These are phyloP conservation scores for Astreopora myriophthalma DNA, from an alignment of 64 coral and sea anemone species.

Conservation along the genomic window DNA sequence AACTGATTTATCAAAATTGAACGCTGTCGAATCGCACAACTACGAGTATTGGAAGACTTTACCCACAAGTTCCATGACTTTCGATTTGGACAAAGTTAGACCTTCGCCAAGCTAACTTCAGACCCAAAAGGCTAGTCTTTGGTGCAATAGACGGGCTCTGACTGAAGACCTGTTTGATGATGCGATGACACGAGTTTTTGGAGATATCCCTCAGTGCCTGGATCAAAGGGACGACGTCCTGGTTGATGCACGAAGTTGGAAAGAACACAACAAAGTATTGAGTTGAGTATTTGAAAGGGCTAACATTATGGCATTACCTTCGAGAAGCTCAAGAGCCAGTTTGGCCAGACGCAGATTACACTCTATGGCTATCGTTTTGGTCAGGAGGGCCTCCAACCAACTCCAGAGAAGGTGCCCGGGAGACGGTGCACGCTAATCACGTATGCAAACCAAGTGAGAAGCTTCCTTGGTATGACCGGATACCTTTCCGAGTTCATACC, in stretches of 20 bases:
- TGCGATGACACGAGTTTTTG: neutral
- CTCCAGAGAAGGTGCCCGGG: too few relatives aligned
- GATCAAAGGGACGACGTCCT: neutral
- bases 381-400: too few relatives aligned
- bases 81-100: conserved; percentile 22
- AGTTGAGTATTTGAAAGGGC: neutral
- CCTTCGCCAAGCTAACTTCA: conserved; percentile 12
- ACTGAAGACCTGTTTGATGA: neutral
- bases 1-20: too few relatives aligned
- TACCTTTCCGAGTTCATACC: too few relatives aligned
- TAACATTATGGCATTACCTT: neutral
- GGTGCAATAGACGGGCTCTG: neutral
- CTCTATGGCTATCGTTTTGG: too few relatives aligned
- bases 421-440: neutral
- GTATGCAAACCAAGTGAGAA: neutral
- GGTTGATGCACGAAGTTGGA: neutral
- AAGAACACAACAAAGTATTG: neutral
- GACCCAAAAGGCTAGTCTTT: neutral
- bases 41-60: conserved; percentile 33
- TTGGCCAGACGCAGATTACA: too few relatives aligned
- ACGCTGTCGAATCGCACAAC: neutral
- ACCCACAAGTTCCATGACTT: conserved; percentile 23
- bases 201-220: neutral
- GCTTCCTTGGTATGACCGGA: neutral
- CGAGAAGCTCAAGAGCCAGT: too few relatives aligned